Conservation (phyloP, 2,797 vertebrate species). For the Anolis apletophallus region DNA sequence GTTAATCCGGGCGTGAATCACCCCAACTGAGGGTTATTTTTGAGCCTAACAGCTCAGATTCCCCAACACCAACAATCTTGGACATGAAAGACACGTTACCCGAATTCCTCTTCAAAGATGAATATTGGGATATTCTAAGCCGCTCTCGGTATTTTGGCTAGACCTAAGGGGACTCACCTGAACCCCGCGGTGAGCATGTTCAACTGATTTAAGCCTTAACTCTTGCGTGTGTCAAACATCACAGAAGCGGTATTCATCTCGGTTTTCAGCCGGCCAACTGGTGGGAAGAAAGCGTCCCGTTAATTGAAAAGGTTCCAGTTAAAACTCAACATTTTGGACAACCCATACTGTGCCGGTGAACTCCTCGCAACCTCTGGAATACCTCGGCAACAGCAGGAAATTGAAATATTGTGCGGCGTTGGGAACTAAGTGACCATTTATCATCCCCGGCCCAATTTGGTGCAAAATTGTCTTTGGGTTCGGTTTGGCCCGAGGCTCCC, state of each 20-base stretch:
- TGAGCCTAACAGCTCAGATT: too few relatives aligned
- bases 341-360: conserved; percentile 94
- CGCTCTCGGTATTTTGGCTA: not conserved
- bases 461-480: conserved; percentile 57
- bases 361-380: conserved; percentile 91
- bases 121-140: not conserved
- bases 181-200: not conserved
- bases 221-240: conserved; percentile 65
- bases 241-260: conserved; percentile 69
- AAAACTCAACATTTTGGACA: conserved; percentile 81
- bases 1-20: too few relatives aligned
- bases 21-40: too few relatives aligned
- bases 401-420: conserved; percentile 94
- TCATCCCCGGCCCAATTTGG: conserved; percentile 82
- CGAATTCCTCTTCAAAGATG: not conserved
- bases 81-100: not conserved
- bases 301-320: conserved; percentile 87
- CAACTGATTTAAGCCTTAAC: conserved; percentile 14
- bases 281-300: conserved; percentile 85
- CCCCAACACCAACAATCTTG: too few relatives aligned
- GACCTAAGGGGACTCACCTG: not conserved
- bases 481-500: conserved; percentile 59
- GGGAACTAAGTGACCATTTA: conserved; percentile 88
- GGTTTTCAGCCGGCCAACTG: conserved; percentile 65
- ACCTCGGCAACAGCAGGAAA: conserved; percentile 90